Evolutionary conservation across 1,140 invertebrate genomes (phyloP), one percentile per base, ranked within the genome.

Genomic region (Leptopilina clavipes): DNA sequence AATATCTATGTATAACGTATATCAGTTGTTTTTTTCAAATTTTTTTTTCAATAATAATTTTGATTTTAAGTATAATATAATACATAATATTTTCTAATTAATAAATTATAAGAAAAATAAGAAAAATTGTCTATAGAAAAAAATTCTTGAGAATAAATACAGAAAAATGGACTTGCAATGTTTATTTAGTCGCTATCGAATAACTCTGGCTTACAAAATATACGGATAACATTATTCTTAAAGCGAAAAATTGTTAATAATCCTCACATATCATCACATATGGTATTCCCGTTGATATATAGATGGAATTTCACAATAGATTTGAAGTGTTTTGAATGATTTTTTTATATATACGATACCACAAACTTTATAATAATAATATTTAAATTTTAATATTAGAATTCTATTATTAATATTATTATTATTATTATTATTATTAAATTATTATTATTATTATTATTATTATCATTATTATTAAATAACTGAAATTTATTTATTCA

Each of bases 121-220:
- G 44, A 17, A 70, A 70, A 56, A 12, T 19, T 40, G 37, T n/a
- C n/a, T n/a, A n/a, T n/a, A 25, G 45, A 22, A 37, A 40, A 43
- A 72, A 25, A 17, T 19, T 43, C 71, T 70, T 59, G 10, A 54
- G 54, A 76, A 77, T 65, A 54, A 12, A 74, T 71, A n/a, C 14
- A 17, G n/a, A 31, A 31, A 45, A 65, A 73, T 75, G 40, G 22
- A 80, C 79, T 83, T 79, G 25, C 82, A 81, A 80, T 82, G 40
- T 85, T 87, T 87, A 88, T 88, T 40, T 86, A 82, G 83, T 83
- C 77, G 0, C 37, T 40, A 40, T 31, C 25, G 25, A 31, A 84
- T 83, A 86, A 84, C 82, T 72, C 82, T 86, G 78, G 77, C 84
- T 88, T 89, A 88, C 81, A 89, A 89, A 89, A 89, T 86, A 87